Evolutionary conservation across 2,113 vertebrate species (phyloP), one percentile per base, ranked within the genome.

Genomic region (Alectura lathami): DNA sequence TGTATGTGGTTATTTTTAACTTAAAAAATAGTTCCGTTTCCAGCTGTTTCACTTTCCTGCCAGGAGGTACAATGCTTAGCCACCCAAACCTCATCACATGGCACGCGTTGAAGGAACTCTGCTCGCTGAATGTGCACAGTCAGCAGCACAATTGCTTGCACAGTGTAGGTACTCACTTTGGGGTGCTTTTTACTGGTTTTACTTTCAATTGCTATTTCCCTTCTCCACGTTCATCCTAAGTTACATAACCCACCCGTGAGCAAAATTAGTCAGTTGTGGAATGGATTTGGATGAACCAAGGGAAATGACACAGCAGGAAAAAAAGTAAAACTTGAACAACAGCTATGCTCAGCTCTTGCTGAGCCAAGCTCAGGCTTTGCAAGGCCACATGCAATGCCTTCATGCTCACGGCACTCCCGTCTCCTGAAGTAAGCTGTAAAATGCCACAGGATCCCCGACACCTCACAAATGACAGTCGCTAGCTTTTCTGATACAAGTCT

Each of bases 381-480:
- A 68, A 79, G 16, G 27, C n/a, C 76, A 29, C 7, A 26, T 15
- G 30, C 34, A 23, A 47, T 22, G 14, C 43, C 15, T 59, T 51
- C 34, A 45, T 4, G 13, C 22, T 60, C 48, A 75, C 0, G 5
- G 27, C 43, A 68, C 26, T 47, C 85, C 14, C 18, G 23, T n/a
- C n/a, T n/a, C 56, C 38, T 38, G 47, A 56, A 11, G 9, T 5
- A 8, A 89, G 43, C 13, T 0, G 5, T 0, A 5, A 75, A 78
- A 78, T 54, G 63, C 26, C 43, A 24, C 3, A 7, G 51, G 47
- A 40, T 51, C 63, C 56, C 34, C 50, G 40, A 6, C 23, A 47
- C 68, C 30, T 64, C 8, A 0, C 54, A 57, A 80, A 42, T 53
- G 43, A 66, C 7, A 66, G 32, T 32, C 63, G 8, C 14, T 59